phyloP scores from a whole-genome alignment of 1,140 invertebrate species.

The Dolichoris vasculosae region DNA sequence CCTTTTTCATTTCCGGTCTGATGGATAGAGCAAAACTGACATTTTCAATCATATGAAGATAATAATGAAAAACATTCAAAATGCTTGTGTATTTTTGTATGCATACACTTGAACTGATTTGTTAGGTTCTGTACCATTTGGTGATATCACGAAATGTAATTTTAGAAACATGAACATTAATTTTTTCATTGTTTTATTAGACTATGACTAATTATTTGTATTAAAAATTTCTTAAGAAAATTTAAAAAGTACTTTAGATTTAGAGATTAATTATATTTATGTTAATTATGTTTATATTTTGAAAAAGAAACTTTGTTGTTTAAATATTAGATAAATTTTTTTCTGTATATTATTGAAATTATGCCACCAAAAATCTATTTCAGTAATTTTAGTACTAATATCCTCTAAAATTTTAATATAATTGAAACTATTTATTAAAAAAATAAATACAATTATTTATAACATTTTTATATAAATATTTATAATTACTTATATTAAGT shows the following conservation, averaged over 20 bases:
- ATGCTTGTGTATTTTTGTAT: background rate
- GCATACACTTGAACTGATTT: background rate
- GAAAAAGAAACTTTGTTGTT: background rate
- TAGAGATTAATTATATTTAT: no score
- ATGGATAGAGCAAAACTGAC: slow-evolving; percentile 58
- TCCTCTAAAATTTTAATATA: no score
- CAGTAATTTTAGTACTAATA: no score
- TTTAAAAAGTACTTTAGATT: no score
- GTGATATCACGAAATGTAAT: background rate
- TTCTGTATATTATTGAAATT: background rate
- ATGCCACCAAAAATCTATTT: no score
- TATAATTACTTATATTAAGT: no score
- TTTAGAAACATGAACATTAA: background rate
- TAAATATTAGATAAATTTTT: background rate
- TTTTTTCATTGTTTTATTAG: background rate
- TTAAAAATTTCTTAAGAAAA: background rate
- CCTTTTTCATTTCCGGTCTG: slow-evolving; percentile 62
- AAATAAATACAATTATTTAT: no score
- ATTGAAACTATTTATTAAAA: no score
- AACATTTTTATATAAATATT: no score
- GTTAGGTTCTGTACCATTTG: background rate
- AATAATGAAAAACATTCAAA: background rate
- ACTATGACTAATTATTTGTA: background rate
- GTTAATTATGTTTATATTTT: background rate
- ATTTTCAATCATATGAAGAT: slow-evolving; percentile 56